A percentile compares a stretch with the other conserved stretches of the same genome.
Evolutionary conservation across 2,113 vertebrate species (phyloP).

Genomic region (Sarotherodon lohbergeri): DNA sequence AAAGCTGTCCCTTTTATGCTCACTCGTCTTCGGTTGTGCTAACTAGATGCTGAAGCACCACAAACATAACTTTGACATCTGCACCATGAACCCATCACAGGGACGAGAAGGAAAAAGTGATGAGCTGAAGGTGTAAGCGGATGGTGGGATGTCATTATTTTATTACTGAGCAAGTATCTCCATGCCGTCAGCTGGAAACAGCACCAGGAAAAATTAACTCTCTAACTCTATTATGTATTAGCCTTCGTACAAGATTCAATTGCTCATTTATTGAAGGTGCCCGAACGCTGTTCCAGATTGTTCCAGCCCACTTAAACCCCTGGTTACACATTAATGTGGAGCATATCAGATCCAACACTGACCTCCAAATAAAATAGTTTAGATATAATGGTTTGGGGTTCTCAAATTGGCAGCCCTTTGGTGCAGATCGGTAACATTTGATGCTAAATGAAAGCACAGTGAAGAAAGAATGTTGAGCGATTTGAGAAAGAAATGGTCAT

Average conservation of each 20-base stretch:
- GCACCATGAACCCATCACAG: neutral
- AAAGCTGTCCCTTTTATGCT: neutral
- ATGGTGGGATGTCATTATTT: neutral
- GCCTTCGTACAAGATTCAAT: neutral
- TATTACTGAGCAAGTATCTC: neutral
- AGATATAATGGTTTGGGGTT: neutral
- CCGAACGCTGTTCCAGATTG: neutral
- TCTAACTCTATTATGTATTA: neutral
- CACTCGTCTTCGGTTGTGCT: neutral
- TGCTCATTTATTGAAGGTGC: neutral
- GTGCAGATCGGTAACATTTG: neutral
- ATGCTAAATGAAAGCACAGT: neutral
- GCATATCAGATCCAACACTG: neutral
- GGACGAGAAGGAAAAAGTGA: neutral
- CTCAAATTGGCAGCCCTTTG: neutral
- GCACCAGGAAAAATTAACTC: neutral
- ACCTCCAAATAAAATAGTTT: neutral
- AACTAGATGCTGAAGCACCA: accelerated
- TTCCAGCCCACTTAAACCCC: neutral
- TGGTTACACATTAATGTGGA: neutral
- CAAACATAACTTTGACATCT: neutral
- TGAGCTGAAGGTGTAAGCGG: neutral
- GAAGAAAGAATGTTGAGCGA: neutral
- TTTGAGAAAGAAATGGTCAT: neutral
- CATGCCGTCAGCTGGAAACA: neutral